phyloP scores from a whole-genome alignment of 1,140 invertebrate genomes.

The Procambarus clarkii region DNA sequence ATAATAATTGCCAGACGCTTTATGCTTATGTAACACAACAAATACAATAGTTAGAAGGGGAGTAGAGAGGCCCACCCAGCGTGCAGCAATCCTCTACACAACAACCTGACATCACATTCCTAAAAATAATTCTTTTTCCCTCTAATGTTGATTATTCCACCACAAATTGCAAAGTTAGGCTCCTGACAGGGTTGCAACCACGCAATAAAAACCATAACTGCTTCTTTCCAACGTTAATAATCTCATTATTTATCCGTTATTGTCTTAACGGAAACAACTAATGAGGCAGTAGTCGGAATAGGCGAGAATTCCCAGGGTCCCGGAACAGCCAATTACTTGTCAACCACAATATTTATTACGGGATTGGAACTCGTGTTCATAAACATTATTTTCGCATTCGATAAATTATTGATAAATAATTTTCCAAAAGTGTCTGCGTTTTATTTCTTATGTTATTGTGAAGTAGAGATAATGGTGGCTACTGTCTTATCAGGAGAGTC shows the following conservation, averaged over 20 bases:
- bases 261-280: not conserved
- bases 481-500: too few relatives aligned
- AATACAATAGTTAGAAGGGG: too few relatives aligned
- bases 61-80: not conserved
- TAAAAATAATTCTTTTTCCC: not conserved
- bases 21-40: too few relatives aligned
- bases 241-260: not conserved
- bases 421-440: too few relatives aligned
- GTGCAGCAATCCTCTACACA: not conserved
- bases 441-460: too few relatives aligned
- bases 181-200: not conserved
- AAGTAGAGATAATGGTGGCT: too few relatives aligned
- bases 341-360: not conserved
- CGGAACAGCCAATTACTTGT: not conserved
- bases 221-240: not conserved
- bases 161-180: not conserved
- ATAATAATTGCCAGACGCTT: too few relatives aligned
- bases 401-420: too few relatives aligned
- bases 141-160: not conserved
- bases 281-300: not conserved
- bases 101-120: not conserved
- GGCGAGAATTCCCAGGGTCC: not conserved
- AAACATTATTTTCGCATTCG: too few relatives aligned
- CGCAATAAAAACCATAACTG: not conserved
- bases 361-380: not conserved